Conservation (phyloP, 2,113 vertebrate genomes). For the Alosa alosa region DNA sequence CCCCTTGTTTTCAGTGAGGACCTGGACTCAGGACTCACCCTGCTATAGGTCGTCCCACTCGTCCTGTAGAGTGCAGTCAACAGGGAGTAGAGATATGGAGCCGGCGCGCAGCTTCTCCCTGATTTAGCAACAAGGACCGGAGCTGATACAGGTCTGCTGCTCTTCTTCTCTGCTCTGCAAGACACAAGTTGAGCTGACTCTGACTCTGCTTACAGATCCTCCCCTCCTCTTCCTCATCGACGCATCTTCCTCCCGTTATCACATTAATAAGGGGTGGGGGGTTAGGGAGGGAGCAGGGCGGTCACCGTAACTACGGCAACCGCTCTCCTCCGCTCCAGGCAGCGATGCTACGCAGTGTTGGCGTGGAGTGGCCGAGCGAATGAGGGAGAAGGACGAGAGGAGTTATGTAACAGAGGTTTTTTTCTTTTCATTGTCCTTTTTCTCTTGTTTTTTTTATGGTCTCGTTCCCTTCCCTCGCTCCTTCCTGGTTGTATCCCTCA, state of each 20-base stretch:
- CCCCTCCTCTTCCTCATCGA: conserved; percentile 37
- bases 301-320: not conserved
- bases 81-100: not conserved
- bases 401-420: conserved; percentile 39
- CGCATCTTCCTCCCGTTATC: conserved; percentile 54
- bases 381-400: not conserved
- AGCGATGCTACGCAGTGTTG: not conserved
- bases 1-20: not conserved
- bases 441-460: not conserved
- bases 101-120: not conserved
- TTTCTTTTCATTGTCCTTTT: not conserved
- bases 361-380: not conserved
- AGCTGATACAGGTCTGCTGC: not conserved
- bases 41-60: too few relatives aligned
- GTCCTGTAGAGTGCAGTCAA: not conserved
- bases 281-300: not conserved
- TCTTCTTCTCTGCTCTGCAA: too few relatives aligned
- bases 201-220: conserved; percentile 51
- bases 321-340: not conserved
- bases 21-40: too few relatives aligned
- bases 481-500: not conserved
- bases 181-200: conserved; percentile 42
- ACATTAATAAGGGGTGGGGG: conserved; percentile 29
- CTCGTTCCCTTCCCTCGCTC: conserved; percentile 1
- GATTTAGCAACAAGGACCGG: not conserved